A percentile compares a stretch with the other conserved stretches of the same genome.
These are phyloP conservation scores for Oscheius sp. DNA, from an alignment of 2,888 invertebrate genomes.

Conservation along the genomic window DNA sequence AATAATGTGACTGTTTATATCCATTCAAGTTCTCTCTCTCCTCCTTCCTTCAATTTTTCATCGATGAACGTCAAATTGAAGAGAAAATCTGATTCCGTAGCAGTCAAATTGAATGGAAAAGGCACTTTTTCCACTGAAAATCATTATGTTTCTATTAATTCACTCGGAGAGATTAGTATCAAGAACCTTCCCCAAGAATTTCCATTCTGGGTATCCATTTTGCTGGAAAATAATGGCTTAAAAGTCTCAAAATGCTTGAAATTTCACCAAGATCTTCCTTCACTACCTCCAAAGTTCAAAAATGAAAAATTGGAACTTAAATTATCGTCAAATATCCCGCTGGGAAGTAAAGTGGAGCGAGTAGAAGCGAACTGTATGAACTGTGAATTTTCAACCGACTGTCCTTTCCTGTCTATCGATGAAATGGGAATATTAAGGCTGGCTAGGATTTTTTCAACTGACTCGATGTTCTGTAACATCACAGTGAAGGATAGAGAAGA, in stretches of 20 bases:
- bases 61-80: background rate
- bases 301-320: background rate
- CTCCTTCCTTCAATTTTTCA: background rate
- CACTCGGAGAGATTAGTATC: background rate
- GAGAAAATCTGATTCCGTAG: background rate
- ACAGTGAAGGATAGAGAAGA: background rate
- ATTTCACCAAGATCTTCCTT: background rate
- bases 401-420: conserved; percentile 13
- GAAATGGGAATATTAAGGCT: background rate
- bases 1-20: conserved; percentile 17
- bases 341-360: background rate
- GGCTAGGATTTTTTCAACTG: background rate
- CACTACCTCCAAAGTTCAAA: background rate
- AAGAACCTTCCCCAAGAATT: background rate
- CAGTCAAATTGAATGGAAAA: conserved; percentile 7
- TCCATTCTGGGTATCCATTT: background rate
- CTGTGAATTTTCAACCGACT: conserved; percentile 18
- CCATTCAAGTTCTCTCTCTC: background rate
- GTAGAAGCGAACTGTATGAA: background rate
- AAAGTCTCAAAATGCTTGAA: conserved; percentile 1
- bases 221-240: background rate
- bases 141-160: background rate
- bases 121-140: background rate
- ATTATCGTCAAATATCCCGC: background rate
- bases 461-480: conserved; percentile 17